Conservation (phyloP, 2,113 vertebrate species). For the Cisticola juncidis region DNA sequence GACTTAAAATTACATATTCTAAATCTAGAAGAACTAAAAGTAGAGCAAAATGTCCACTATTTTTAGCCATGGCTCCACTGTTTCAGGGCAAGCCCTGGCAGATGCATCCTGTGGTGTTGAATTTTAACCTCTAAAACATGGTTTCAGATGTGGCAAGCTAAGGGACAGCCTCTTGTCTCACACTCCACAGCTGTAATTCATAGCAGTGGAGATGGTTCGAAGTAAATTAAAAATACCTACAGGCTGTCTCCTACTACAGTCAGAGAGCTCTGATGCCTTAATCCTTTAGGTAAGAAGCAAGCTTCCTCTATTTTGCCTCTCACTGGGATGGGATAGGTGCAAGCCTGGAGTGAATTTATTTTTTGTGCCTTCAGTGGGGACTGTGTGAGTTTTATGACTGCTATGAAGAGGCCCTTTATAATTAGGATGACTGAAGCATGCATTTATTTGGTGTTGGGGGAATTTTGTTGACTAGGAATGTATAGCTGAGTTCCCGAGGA, state of each 20-base stretch:
- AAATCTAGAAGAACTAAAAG: background rate
- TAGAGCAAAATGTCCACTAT: background rate
- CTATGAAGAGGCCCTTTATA: slow-evolving; percentile 48
- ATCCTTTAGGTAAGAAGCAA: background rate
- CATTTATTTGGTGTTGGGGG: slow-evolving; percentile 21
- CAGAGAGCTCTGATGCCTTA: background rate
- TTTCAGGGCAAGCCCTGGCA: background rate
- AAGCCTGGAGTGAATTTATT: background rate
- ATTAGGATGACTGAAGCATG: background rate
- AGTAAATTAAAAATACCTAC: background rate
- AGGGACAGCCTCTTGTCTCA: background rate
- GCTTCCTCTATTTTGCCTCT: background rate
- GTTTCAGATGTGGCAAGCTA: background rate
- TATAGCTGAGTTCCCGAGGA: background rate
- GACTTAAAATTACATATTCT: background rate
- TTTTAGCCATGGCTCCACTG: background rate
- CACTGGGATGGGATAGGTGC: background rate
- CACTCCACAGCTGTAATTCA: background rate
- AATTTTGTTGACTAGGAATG: background rate
- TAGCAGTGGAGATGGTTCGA: background rate
- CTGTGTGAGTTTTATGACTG: background rate
- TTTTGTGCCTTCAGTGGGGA: background rate
- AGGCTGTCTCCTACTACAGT: background rate
- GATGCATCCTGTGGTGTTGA: background rate
- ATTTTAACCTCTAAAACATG: background rate